Percentiles rank a stretch among this genome's conserved stretches.
Evolutionary conservation across 2,113 vertebrate genomes (phyloP).

Genomic region (Pachyramphus minor): DNA sequence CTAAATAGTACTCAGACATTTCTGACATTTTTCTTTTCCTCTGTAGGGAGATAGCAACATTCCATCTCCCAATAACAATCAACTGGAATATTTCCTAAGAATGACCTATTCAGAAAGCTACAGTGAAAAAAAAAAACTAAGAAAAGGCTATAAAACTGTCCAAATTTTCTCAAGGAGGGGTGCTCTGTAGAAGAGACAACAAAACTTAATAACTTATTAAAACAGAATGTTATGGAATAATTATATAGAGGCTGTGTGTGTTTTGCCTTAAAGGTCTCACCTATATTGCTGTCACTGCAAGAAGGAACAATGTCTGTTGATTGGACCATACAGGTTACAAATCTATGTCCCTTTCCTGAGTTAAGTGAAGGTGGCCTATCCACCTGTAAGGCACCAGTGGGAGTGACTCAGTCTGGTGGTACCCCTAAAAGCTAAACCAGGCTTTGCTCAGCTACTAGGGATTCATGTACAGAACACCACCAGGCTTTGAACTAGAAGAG

Average conservation of each 20-base stretch:
- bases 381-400: background rate
- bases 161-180: background rate
- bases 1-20: background rate
- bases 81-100: background rate
- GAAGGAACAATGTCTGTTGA: background rate
- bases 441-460: background rate
- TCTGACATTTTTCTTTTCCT: background rate
- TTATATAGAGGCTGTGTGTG: background rate
- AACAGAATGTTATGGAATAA: background rate
- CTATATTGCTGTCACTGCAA: background rate
- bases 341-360: background rate
- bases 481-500: background rate
- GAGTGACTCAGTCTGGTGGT: background rate
- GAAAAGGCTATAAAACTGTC: background rate
- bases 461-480: too few species aligned
- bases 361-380: background rate
- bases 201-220: background rate
- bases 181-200: background rate
- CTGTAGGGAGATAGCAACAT: background rate
- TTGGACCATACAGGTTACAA: accelerated
- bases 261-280: background rate
- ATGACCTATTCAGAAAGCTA: background rate
- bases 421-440: background rate
- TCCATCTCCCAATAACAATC: background rate
- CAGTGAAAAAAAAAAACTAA: background rate